Evolutionary conservation across 2,113 vertebrate genomes (phyloP).

Genomic region (Lophura nycthemera): DNA sequence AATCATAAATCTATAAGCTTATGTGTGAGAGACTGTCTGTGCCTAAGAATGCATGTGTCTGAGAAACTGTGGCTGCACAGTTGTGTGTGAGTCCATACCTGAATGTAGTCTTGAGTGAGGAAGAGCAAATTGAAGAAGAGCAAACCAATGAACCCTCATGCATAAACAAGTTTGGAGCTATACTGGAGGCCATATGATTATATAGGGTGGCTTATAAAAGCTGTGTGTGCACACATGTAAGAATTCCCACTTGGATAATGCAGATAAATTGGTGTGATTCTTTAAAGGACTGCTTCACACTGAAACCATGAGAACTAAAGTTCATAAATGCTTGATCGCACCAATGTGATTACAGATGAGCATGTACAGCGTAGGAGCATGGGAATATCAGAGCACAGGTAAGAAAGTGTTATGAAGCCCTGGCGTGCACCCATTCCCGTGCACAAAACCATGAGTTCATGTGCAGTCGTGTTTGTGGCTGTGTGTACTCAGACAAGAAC

Average conservation of each 20-base stretch:
- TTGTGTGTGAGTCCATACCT: not conserved
- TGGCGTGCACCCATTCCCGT: rapidly evolving
- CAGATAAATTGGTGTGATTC: not conserved
- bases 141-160: not conserved
- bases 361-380: rapidly evolving
- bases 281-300: rapidly evolving
- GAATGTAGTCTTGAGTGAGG: not conserved
- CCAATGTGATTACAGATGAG: rapidly evolving
- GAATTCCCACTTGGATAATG: not conserved
- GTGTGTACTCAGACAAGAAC: not conserved
- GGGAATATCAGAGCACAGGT: not conserved
- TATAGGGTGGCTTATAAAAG: rapidly evolving
- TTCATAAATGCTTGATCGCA: rapidly evolving
- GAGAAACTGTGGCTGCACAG: not conserved
- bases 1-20: conserved; percentile 59
- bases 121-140: not conserved
- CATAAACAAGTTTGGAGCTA: rapidly evolving
- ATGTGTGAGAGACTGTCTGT: conserved; percentile 42
- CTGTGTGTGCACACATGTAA: rapidly evolving
- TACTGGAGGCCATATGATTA: rapidly evolving
- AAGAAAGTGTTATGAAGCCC: rapidly evolving
- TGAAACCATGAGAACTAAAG: rapidly evolving
- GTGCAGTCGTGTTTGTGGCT: not conserved
- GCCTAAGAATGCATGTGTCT: not conserved
- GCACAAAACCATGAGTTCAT: not conserved